Evolutionary conservation across 2,113 vertebrate species (phyloP), one percentile per base, ranked within the genome.

Genomic region (Formicarius rufipectus): DNA sequence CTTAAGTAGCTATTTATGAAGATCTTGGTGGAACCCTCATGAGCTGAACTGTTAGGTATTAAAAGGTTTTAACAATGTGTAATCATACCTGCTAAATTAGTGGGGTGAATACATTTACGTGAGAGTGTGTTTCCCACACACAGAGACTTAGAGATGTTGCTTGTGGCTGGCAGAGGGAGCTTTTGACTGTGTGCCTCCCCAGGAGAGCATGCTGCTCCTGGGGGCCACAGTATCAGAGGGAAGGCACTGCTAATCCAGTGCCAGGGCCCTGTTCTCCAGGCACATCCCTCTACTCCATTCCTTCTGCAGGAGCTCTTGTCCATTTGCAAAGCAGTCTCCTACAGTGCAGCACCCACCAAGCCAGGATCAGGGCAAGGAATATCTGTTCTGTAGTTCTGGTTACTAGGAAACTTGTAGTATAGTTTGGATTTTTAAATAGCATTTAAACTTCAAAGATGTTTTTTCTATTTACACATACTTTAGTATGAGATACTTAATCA

Each of bases 151-250:
- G 47, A 62, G 45, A 2, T 2, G 0, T 13, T 52, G 2, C 5
- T 7, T 2, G 3, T 11, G 52, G 25, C 39, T 59, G 27, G 45
- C 17, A 23, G 45, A 30, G 16, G 37, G 35, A 75, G 27, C 4
- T 47, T 73, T 62, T 7, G 1, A 14, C 12, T 0, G 1, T 2
- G 0, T 33, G 7, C 10, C 60, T 73, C 30, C 5, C 12, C 17
- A 24, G 37, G 21, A 40, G 31, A 81, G 66, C 1, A 1, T 4
- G 6, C 50, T 12, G 39, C 15, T 73, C 40, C 21, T 18, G 10
- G 31, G 21, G 31, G 69, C 6, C 1, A 0, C 49, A 7, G 0
- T 0, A 1, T 30, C 37, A 44, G 31, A 31, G 10, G 25, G 6
- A 50, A 8, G 40, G 6, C 27, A 10, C 30, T 1, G 2, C 37